Conservation (phyloP, 1,140 invertebrate genomes). For the Eriocheir sinensis region DNA sequence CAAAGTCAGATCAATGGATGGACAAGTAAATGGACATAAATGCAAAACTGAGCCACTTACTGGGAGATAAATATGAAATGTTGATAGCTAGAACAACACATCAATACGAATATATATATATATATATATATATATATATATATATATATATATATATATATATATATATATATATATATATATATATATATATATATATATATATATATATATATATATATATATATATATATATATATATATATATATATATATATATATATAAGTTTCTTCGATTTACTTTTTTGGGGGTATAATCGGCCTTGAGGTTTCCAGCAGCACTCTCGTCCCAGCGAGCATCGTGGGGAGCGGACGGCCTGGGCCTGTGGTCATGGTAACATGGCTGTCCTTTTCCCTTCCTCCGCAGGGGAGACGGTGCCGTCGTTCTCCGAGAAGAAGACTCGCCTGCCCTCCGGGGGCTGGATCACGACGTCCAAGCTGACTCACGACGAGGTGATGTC, state of each 20-base stretch:
- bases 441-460: conserved; percentile 39
- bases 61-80: no score
- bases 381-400: neutral
- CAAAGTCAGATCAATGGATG: no score
- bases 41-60: no score
- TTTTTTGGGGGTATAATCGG: neutral
- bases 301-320: neutral
- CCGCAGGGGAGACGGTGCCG: conserved; percentile 28
- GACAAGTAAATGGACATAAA: no score
- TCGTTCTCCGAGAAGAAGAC: neutral
- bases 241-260: neutral
- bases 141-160: no score
- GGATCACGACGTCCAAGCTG: conserved; percentile 52
- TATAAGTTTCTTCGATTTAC: neutral
- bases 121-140: no score
- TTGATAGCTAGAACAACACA: no score
- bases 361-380: neutral
- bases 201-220: neutral
- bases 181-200: no score
- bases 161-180: no score
- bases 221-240: neutral
- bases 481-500: conserved; percentile 51
- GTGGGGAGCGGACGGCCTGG: no score
- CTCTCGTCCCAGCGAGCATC: neutral
- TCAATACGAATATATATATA: no score